A percentile compares a stretch with the other conserved stretches of the same genome.
phyloP scores from a whole-genome alignment of 2,113 vertebrate species.

The Thinocorus orbignyianus region DNA sequence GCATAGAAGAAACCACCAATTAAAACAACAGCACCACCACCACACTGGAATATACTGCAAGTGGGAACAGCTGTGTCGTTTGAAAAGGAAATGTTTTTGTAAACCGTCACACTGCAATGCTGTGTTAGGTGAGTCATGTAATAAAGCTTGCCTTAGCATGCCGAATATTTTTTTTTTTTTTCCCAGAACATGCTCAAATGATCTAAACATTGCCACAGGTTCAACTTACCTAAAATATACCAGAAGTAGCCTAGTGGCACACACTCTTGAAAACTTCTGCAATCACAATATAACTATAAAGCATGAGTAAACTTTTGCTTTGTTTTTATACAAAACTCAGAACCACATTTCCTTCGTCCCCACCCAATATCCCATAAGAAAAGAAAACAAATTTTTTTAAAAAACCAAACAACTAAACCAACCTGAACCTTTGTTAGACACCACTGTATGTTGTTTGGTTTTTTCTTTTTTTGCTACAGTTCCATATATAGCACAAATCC shows the following conservation, averaged over 20 bases:
- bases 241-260: constrained; percentile 56
- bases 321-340: constrained; percentile 71
- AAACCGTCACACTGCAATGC: constrained; percentile 69
- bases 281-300: constrained; percentile 70
- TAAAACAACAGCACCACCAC: constrained; percentile 20
- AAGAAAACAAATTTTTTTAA: constrained; percentile 8
- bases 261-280: constrained; percentile 61
- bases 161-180: constrained; percentile 11
- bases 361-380: neutral
- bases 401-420: neutral
- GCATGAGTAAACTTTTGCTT: constrained; percentile 69
- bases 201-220: constrained; percentile 57
- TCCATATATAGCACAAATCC: constrained; percentile 7
- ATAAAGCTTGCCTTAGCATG: constrained; percentile 67
- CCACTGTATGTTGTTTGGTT: neutral
- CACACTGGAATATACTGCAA: constrained; percentile 67
- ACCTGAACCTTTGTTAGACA: neutral
- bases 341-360: constrained; percentile 50
- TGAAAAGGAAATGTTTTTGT: constrained; percentile 66
- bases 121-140: constrained; percentile 65
- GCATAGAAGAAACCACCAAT: constrained; percentile 79
- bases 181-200: constrained; percentile 68
- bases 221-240: constrained; percentile 57
- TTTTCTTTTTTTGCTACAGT: neutral
- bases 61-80: constrained; percentile 59